A percentile compares a stretch with the other conserved stretches of the same genome.
phyloP scores from a whole-genome alignment of 2,888 invertebrate genomes.

The Lasioglossum malachurum region DNA sequence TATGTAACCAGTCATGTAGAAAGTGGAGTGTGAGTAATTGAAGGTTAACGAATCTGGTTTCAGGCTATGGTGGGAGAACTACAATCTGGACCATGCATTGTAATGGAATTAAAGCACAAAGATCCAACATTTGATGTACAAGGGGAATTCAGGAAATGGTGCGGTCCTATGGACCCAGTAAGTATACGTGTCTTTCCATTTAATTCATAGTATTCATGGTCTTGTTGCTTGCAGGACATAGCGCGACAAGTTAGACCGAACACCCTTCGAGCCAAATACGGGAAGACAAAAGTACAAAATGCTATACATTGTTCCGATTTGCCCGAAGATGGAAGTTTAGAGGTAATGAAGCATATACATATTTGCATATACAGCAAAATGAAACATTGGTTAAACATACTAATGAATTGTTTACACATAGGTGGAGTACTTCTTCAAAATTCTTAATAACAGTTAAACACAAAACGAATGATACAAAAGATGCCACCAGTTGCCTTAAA shows the following conservation, averaged over 20 bases:
- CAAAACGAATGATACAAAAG: neutral
- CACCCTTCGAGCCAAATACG: constrained; percentile 94
- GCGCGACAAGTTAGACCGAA: constrained; percentile 93
- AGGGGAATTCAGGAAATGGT: constrained; percentile 92
- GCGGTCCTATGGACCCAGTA: constrained; percentile 96
- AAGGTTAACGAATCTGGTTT: neutral
- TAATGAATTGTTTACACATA: constrained; percentile 27
- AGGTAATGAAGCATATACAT: constrained; percentile 84
- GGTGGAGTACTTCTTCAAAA: constrained; percentile 89
- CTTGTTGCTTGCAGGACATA: constrained; percentile 89
- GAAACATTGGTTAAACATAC: neutral
- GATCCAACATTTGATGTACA: constrained; percentile 87
- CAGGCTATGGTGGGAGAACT: constrained; percentile 94
- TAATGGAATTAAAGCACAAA: constrained; percentile 92
- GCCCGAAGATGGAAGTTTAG: constrained; percentile 93
- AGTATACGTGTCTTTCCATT: constrained; percentile 73
- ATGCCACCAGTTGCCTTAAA: constrained; percentile 7
- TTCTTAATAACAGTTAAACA: constrained; percentile 78
- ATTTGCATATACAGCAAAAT: neutral
- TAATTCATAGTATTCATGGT: neutral
- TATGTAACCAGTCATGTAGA: too few species aligned
- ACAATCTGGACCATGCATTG: constrained; percentile 94
- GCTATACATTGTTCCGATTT: constrained; percentile 98
- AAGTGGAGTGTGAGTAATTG: too few species aligned
- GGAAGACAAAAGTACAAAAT: constrained; percentile 93